These are phyloP conservation scores for Heliangelus exortis DNA, from an alignment of 2,797 vertebrate genomes.

Conservation along the genomic window DNA sequence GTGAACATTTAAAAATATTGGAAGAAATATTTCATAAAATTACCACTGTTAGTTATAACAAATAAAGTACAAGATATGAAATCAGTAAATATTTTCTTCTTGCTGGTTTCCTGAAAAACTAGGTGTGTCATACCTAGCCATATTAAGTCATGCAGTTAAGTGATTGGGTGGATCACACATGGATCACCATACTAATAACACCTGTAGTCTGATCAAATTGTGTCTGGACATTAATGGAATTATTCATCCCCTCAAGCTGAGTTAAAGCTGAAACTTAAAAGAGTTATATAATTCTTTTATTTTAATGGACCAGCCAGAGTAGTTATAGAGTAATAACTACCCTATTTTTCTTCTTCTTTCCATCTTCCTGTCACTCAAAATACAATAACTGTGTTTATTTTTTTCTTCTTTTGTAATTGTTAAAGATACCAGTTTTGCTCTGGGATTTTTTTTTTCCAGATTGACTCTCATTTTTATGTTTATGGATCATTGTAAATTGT, in stretches of 20 bases:
- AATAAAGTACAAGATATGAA: not conserved
- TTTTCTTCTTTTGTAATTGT: not conserved
- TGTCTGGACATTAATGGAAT: not conserved
- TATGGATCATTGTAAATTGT: not conserved
- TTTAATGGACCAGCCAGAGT: not conserved
- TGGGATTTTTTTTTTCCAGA: not conserved
- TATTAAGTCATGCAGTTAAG: not conserved
- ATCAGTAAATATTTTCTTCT: not conserved
- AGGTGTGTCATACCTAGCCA: rapidly evolving
- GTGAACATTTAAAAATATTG: not conserved
- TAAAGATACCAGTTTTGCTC: not conserved
- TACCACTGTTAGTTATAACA: not conserved
- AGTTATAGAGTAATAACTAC: not conserved
- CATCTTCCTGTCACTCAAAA: not conserved
- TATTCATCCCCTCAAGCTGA: not conserved
- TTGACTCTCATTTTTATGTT: not conserved
- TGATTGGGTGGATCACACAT: not conserved
- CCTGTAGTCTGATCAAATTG: not conserved
- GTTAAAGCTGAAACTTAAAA: not conserved
- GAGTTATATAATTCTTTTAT: not conserved
- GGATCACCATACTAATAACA: not conserved
- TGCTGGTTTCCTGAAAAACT: not conserved
- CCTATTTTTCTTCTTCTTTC: not conserved
- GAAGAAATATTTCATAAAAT: not conserved
- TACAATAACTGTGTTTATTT: not conserved